These are phyloP conservation scores for Theocolax elegans DNA, from an alignment of 1,140 invertebrate species.

Conservation along the genomic window DNA sequence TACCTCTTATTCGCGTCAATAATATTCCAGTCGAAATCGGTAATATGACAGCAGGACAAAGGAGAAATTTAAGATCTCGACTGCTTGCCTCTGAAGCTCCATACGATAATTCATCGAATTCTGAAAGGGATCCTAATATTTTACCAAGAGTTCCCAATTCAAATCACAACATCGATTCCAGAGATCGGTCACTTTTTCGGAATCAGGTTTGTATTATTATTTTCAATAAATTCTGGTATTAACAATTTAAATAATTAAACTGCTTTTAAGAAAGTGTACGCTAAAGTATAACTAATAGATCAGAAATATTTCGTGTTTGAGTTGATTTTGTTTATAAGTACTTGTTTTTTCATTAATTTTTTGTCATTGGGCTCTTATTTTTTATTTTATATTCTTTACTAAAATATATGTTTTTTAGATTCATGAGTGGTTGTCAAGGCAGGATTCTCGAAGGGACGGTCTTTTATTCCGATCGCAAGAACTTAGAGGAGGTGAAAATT, in stretches of 20 bases:
- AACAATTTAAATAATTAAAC: too few species aligned
- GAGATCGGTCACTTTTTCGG: constrained; percentile 34
- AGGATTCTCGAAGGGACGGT: constrained; percentile 41
- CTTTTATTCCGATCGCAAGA: constrained; percentile 18
- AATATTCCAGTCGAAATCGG: constrained; percentile 67
- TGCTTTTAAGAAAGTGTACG: too few species aligned
- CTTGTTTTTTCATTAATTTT: constrained; percentile 10
- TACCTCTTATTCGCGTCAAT: constrained; percentile 72
- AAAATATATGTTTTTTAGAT: constrained; percentile 43
- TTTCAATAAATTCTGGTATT: too few species aligned
- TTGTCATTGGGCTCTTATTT: neutral
- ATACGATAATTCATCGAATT: neutral
- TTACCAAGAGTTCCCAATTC: too few species aligned
- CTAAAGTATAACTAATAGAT: too few species aligned
- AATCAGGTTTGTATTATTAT: constrained; percentile 44
- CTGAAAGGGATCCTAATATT: too few species aligned
- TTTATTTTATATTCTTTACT: constrained; percentile 6
- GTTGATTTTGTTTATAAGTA: too few species aligned
- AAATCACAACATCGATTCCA: constrained; percentile 18
- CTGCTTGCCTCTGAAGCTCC: neutral
- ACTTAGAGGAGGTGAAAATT: constrained; percentile 30
- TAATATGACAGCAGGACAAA: neutral
- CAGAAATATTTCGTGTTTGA: too few species aligned
- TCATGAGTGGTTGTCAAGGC: constrained; percentile 44
- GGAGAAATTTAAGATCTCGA: neutral